A percentile compares a stretch with the other conserved stretches of the same genome.
Evolutionary conservation across 1,140 invertebrate species (phyloP).

Genomic region (Eumeta japonica): DNA sequence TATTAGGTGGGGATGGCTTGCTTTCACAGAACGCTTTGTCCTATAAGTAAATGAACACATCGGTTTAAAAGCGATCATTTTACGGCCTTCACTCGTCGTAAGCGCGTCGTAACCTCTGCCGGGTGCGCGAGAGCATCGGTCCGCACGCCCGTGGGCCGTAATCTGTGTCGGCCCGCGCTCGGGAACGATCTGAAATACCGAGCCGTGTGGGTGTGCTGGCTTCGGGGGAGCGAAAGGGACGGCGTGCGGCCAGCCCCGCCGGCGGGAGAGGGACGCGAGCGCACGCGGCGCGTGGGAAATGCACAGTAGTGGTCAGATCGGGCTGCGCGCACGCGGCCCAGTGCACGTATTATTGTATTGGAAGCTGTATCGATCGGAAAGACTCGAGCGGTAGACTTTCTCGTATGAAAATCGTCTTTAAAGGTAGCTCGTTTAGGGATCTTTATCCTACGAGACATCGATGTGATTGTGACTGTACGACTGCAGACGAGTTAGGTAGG

Average conservation of each 20-base stretch:
- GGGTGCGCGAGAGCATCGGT: background rate
- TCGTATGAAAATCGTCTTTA: background rate
- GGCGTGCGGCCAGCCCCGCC: conserved; percentile 29
- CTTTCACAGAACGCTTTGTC: too few relatives aligned
- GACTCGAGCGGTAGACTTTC: conserved; percentile 14
- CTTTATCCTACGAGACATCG: background rate
- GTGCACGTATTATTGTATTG: conserved; percentile 51
- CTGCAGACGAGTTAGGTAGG: background rate
- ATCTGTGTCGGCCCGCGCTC: conserved; percentile 44
- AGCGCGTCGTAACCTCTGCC: background rate
- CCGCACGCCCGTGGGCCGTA: conserved; percentile 37
- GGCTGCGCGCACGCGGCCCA: conserved; percentile 51
- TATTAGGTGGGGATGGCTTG: too few relatives aligned
- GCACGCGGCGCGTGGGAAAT: conserved; percentile 55
- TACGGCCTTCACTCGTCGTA: background rate
- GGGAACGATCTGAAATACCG: conserved; percentile 52
- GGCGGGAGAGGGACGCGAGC: conserved; percentile 21
- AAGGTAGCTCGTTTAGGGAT: background rate
- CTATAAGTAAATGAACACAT: too few relatives aligned
- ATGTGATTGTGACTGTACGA: background rate
- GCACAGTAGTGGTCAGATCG: conserved; percentile 59
- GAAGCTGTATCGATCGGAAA: conserved; percentile 28
- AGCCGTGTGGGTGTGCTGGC: conserved; percentile 51
- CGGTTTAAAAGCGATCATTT: background rate
- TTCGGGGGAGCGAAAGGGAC: conserved; percentile 50